Evolutionary conservation across 2,888 invertebrate species (phyloP).

Genomic region (Sylvicola fuscatus): DNA sequence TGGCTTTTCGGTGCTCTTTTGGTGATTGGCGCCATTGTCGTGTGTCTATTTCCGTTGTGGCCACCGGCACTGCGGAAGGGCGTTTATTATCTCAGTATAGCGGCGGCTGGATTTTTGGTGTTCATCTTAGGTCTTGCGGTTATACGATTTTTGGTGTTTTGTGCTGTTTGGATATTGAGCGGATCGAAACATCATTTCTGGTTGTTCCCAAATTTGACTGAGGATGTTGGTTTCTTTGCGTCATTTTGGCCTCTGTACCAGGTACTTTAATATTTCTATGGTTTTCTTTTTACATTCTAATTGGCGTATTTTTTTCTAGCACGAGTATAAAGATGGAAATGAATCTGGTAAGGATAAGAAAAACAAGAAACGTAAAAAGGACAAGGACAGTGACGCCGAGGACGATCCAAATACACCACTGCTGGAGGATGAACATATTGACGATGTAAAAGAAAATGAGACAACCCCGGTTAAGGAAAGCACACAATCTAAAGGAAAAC

Average conservation of each 20-base stretch:
- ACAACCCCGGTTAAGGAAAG: constrained; percentile 9
- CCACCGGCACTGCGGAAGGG: constrained; percentile 79
- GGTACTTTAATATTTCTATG: constrained; percentile 25
- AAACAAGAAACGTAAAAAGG: constrained; percentile 48
- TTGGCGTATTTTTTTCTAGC: constrained; percentile 29
- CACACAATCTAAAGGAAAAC: too few relatives aligned
- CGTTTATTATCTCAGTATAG: constrained; percentile 91
- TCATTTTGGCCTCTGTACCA: constrained; percentile 96
- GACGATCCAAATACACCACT: constrained; percentile 31
- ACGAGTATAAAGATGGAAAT: constrained; percentile 55
- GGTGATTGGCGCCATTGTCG: constrained; percentile 80
- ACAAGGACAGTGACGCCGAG: constrained; percentile 63
- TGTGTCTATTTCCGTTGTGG: constrained; percentile 99
- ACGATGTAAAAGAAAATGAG: constrained; percentile 22
- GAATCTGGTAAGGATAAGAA: constrained; percentile 32
- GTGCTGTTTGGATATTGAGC: constrained; percentile 70
- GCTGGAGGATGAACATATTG: constrained; percentile 19
- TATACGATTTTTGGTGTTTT: constrained; percentile 78
- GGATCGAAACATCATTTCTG: constrained; percentile 86
- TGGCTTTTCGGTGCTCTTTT: constrained; percentile 82
- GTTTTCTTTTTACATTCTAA: background rate
- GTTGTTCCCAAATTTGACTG: constrained; percentile 97
- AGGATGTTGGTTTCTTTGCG: constrained; percentile 96
- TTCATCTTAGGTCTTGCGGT: constrained; percentile 81
- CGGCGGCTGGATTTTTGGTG: constrained; percentile 86